Base-by-base conservation (phyloP, 1,140 invertebrate species). In the Aphis gossypii region DNA sequence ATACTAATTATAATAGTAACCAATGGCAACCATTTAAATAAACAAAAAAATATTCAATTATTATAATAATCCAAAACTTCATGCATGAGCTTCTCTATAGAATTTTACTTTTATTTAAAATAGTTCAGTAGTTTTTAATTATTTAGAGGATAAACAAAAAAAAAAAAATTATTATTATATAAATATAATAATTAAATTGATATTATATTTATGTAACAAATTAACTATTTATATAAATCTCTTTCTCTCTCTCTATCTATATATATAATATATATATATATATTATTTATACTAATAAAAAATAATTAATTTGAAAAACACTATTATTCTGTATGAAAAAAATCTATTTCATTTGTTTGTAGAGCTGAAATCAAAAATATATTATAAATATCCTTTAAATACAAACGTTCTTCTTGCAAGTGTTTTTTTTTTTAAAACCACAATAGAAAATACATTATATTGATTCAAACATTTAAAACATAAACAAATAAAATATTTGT, bases 401-500 rank as follows among this genome's bases (percentile, higher is more conserved):
- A 76, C 18, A n/a, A 76, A 18, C n/a, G 30, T 18, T n/a, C 4
- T 76, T 76, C 60, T 76, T 76, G 60, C 11, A 35, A n/a, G 5
- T 2, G 11, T n/a, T n/a, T 76, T 76, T 76, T n/a, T n/a, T 3
- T n/a, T 76, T 35, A 2, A n/a, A 35, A n/a, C 14, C n/a, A 18
- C 60, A 76, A 35, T 68, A 68, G 60, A 60, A 60, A 6, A 76
- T 76, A 5, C n/a, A 76, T n/a, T 76, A 18, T 76, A n/a, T 76
- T 76, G 5, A 76, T 76, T 76, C 60, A 35, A 76, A 76, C 30
- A 76, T 76, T 76, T 76, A 20, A 68, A 68, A 68, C 14, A 76
- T 14, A 76, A 76, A n/a, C n/a, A 76, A n/a, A 76, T 76, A 76
- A 76, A 76, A 76, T 76, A 76, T 76, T n/a, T 76, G 60, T n/a